Evolutionary conservation across 2,797 vertebrate genomes (phyloP), one percentile per base, ranked within the genome.

Genomic region (Coregonus sp.): DNA sequence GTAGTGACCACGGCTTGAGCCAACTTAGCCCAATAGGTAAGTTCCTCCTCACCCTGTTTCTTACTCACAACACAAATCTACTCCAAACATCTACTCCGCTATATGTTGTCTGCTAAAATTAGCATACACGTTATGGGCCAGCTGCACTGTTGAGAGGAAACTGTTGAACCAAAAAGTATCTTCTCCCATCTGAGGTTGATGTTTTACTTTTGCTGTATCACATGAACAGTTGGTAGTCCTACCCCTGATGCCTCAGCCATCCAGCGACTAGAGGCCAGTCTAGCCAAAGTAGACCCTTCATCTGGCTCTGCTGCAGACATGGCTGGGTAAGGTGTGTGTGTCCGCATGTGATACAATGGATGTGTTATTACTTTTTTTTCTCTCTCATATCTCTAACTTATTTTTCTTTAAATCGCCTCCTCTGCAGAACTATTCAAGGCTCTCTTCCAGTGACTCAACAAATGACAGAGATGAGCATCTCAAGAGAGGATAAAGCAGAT

Each of bases 391-490:
- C 63, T 74, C 1, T 3, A 33, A n/a, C 14, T 75, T 4, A 70
- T 69, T 1, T 11, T 12, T 16, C 33, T 70, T 9, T 4, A 20
- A 15, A 51, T 15, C 37, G 3, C 18, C 7, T 96, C 97, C 25
- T 3, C 37, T 90, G 80, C 90, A 99, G 98, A 96, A 97, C 91
- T 91, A 88, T 96, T 93, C 96, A 97, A 92, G 94, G 96, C 86
- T 95, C 97, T 88, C 96, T 99, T 92, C 97, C 98, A 89, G 97
- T 99, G 90, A 99, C 94, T 4, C 97, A 99, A 92, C 97, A 99
- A 95, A 99, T 99, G 97, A 99, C 98, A 88, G 98, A 99, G 94
- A 99, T 99, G 98, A 99, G 97, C 93, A 99, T 99, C 93, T 99
- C 97, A 76, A 95, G 95, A 94, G 96, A 99, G 89, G 96, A 98